Conservation (phyloP, 2,113 vertebrate genomes). For the Ceratotherium simum region DNA sequence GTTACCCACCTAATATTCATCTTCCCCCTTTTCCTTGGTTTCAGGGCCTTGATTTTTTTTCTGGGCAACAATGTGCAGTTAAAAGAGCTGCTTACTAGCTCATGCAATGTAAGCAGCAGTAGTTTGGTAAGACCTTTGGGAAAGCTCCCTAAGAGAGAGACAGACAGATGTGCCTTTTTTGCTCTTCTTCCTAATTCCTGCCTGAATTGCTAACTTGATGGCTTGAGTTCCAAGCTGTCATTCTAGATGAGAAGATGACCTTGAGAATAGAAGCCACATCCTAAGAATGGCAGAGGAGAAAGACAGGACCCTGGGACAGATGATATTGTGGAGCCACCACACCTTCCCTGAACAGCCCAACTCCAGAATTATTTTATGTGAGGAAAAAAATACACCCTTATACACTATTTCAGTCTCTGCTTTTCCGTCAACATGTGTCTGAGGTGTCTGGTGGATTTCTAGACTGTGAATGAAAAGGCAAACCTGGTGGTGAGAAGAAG, state of each 20-base stretch:
- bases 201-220: neutral
- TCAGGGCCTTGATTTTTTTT: neutral
- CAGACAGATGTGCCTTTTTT: neutral
- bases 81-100: neutral
- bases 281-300: neutral
- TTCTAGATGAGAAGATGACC: neutral
- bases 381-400: neutral
- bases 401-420: neutral
- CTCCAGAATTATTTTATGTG: neutral
- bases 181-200: neutral
- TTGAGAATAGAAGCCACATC: neutral
- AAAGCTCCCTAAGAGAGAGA: neutral
- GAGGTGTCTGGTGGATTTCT: neutral
- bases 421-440: neutral
- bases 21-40: neutral
- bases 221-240: neutral
- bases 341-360: neutral
- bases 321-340: neutral
- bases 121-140: neutral
- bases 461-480: neutral
- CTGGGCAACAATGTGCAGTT: neutral
- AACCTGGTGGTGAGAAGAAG: neutral
- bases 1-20: accelerated
- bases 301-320: neutral
- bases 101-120: neutral